Percentiles rank a stretch among this genome's conserved stretches.
phyloP scores from a whole-genome alignment of 1,140 invertebrate genomes.

The Paralvinella palmiformis region DNA sequence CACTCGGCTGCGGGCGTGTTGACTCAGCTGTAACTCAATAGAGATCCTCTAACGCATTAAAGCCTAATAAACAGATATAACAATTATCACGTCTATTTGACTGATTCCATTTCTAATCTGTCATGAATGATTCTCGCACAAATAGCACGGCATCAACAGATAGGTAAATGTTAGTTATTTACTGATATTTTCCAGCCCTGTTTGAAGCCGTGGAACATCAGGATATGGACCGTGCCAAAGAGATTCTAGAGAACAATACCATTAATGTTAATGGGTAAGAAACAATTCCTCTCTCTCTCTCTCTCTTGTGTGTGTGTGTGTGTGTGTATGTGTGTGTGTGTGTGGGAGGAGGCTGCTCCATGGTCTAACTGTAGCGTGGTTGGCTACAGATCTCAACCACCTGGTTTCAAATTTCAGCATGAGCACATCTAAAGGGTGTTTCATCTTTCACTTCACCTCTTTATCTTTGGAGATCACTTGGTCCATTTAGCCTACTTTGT shows the following conservation, averaged over 20 bases:
- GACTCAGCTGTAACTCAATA: neutral
- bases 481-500: too few species aligned
- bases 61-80: neutral
- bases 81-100: neutral
- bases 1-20: neutral
- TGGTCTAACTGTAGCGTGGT: too few species aligned
- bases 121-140: neutral
- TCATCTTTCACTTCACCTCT: too few species aligned
- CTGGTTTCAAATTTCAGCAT: too few species aligned
- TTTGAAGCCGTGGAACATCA: constrained; percentile 89
- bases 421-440: too few species aligned
- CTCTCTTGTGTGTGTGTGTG: neutral
- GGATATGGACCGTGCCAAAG: constrained; percentile 80
- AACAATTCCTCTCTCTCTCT: constrained; percentile 1
- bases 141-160: neutral
- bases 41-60: neutral
- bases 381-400: too few species aligned
- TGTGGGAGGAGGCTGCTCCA: too few species aligned
- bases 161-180: neutral
- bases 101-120: neutral
- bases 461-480: too few species aligned
- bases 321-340: too few species aligned
- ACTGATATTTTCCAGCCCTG: constrained; percentile 67
- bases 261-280: constrained; percentile 86
- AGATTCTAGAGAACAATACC: constrained; percentile 81